Base-by-base conservation (phyloP, 2,888 invertebrate species). In the Philopedon plagiatum region DNA sequence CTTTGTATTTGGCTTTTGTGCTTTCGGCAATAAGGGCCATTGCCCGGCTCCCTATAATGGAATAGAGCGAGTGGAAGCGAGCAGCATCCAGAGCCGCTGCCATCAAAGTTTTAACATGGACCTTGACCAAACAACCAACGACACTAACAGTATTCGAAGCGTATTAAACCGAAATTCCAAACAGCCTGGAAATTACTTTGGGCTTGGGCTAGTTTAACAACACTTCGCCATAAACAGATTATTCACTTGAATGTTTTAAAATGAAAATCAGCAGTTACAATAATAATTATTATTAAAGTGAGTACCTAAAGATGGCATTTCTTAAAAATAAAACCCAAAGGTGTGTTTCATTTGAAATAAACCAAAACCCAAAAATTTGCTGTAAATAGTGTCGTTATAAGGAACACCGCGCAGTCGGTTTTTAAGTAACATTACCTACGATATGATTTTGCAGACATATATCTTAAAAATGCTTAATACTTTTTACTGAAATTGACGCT, bases 101-200 rank as follows among this genome's bases (percentile, higher is more conserved):
- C 39, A 39, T 41, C 18, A 41, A 41, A 41, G 15, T 41, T 41
- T 41, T 41, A 41, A 41, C 41, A 41, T 18, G 41, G 41, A 15
- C 54, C 29, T 54, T 54, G 26, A 54, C 54, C 54, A 54, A 13
- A 54, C 29, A n/a, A n/a, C 15, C 29, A n/a, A n/a, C 29, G 54
- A 26, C 29, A 26, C 29, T 54, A 54, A 54, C 29, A 29, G 29
- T 54, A 54, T 54, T 54, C 29, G 29, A 26, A 54, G 29, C 29
- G n/a, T 54, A 26, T 13, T 54, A 29, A 29, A 13, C 29, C 7
- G 13, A 54, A 29, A 54, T 54, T 23, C 23, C 49, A 49, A 18
- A 41, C 41, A 41, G 5, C 15, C 7, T 15, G 3, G 8, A n/a
- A 41, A 41, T 41, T 41, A 41, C 41, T 41, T 15, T 41, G 41